Conservation (phyloP, 2,888 invertebrate genomes). For the Ceramica pisi region DNA sequence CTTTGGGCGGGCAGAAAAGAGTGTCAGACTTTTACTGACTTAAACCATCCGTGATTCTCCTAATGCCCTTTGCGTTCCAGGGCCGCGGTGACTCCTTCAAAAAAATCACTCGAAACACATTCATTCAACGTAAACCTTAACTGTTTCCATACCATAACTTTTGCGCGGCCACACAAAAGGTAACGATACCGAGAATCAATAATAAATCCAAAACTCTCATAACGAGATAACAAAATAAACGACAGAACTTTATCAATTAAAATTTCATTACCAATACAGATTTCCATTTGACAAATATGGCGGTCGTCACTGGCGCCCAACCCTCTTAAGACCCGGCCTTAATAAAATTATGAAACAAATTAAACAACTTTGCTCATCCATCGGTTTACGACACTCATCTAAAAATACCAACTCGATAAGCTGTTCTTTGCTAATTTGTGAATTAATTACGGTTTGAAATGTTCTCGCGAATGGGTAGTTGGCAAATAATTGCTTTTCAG, state of each 20-base stretch:
- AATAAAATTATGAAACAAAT: slow-evolving; percentile 74
- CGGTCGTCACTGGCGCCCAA: slow-evolving; percentile 53
- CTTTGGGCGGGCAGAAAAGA: no score
- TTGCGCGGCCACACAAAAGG: not conserved
- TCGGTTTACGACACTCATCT: slow-evolving; percentile 68
- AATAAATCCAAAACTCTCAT: slow-evolving; percentile 43
- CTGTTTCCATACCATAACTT: not conserved
- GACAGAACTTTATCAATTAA: slow-evolving; percentile 65
- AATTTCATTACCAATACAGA: slow-evolving; percentile 66
- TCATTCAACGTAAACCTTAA: not conserved
- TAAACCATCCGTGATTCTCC: no score
- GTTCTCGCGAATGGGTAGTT: slow-evolving; percentile 57
- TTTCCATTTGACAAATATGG: slow-evolving; percentile 66
- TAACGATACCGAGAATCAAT: slow-evolving; percentile 1
- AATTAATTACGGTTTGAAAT: slow-evolving; percentile 72
- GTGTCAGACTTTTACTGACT: no score
- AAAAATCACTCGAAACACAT: no score
- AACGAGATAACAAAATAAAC: slow-evolving; percentile 61
- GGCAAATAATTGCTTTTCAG: slow-evolving; percentile 71
- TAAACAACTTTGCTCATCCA: slow-evolving; percentile 69
- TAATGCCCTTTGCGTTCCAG: no score
- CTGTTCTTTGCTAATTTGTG: slow-evolving; percentile 72
- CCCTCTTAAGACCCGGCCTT: slow-evolving; percentile 62
- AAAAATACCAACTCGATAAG: slow-evolving; percentile 72
- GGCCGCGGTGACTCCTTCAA: no score